These are phyloP conservation scores for Baccha elongata DNA, from an alignment of 2,888 invertebrate genomes.

Conservation along the genomic window DNA sequence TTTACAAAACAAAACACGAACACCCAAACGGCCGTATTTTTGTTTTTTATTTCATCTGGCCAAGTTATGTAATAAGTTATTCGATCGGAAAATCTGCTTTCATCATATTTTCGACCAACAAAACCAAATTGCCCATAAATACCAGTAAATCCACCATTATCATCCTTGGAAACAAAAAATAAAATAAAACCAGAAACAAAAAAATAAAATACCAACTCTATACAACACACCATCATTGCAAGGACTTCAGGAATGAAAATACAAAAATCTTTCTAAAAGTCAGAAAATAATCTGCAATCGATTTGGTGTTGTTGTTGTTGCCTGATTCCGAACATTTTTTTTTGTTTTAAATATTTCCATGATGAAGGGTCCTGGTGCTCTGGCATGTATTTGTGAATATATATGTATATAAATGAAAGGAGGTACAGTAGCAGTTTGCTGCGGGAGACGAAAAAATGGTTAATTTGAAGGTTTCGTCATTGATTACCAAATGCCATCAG, in stretches of 20 bases:
- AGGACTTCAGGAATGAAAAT: background rate
- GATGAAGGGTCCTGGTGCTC: conserved; percentile 18
- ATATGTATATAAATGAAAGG: too few species aligned
- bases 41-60: background rate
- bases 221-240: conserved; percentile 2
- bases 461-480: conserved; percentile 59
- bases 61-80: conserved; percentile 44
- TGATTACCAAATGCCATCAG: conserved; percentile 65
- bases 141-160: conserved; percentile 60
- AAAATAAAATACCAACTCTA: background rate
- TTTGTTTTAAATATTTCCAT: conserved; percentile 2
- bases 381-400: background rate
- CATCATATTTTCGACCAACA: conserved; percentile 68
- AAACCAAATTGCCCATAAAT: conserved; percentile 71
- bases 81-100: conserved; percentile 67
- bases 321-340: conserved; percentile 1
- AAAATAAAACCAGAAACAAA: background rate
- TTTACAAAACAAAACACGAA: conserved; percentile 21
- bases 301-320: conserved; percentile 20
- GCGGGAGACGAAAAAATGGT: conserved; percentile 41
- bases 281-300: conserved; percentile 43
- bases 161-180: background rate
- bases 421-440: background rate
- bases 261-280: conserved; percentile 29
- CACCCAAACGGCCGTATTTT: background rate